Percentiles rank a stretch among this genome's conserved stretches.
These are phyloP conservation scores for Dipodomys merriami DNA, from an alignment of 2,113 vertebrate species.

Conservation along the genomic window DNA sequence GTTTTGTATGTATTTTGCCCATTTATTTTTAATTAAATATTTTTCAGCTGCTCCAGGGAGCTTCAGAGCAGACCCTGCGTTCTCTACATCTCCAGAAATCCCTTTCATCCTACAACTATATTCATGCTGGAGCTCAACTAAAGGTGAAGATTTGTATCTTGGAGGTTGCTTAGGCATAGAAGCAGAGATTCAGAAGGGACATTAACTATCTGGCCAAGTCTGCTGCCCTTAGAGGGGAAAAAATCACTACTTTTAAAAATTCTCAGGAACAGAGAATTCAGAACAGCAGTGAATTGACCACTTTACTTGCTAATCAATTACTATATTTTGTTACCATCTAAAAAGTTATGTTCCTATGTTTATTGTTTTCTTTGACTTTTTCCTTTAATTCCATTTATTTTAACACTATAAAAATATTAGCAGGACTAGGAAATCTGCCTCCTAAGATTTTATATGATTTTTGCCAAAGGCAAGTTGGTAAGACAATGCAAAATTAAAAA, in stretches of 20 bases:
- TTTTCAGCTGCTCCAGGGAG: slow-evolving; percentile 94
- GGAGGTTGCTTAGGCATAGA: background rate
- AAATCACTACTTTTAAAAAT: slow-evolving; percentile 42
- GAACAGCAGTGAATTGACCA: background rate
- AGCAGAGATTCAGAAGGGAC: background rate
- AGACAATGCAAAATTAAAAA: slow-evolving; percentile 44
- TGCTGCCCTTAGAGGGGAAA: slow-evolving; percentile 10
- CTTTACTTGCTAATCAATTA: background rate
- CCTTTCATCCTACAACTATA: slow-evolving; percentile 91
- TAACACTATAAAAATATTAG: slow-evolving; percentile 25
- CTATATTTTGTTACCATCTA: slow-evolving; percentile 22
- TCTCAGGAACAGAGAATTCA: background rate
- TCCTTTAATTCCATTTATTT: slow-evolving; percentile 47
- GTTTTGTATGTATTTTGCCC: background rate
- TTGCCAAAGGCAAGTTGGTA: slow-evolving; percentile 41
- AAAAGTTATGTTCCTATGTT: background rate
- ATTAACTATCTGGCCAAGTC: background rate
- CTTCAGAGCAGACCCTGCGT: slow-evolving; percentile 92
- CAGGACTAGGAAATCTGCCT: slow-evolving; percentile 1
- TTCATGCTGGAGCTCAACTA: slow-evolving; percentile 91
- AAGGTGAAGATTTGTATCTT: slow-evolving; percentile 88
- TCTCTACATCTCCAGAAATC: slow-evolving; percentile 96
- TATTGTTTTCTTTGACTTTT: slow-evolving; percentile 11
- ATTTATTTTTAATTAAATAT: slow-evolving; percentile 56
- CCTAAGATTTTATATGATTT: slow-evolving; percentile 1